Evolutionary conservation across 2,113 vertebrate genomes (phyloP).

Genomic region (Acrocephalus arundinaceus): DNA sequence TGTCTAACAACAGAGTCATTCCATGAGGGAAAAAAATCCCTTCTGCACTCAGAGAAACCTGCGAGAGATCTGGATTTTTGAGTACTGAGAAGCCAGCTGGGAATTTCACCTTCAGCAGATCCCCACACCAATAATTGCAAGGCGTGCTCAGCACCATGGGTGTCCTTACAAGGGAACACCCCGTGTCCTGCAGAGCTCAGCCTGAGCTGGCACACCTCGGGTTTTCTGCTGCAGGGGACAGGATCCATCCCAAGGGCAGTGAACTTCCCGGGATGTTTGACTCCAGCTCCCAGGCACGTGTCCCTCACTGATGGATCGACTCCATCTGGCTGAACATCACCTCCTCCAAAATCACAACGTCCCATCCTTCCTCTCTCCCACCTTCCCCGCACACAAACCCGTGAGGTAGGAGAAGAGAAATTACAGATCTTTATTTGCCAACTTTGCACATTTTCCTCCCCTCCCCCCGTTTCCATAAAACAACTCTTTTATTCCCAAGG

Average conservation of each 20-base stretch:
- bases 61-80: neutral
- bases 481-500: constrained; percentile 80
- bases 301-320: neutral
- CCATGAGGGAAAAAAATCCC: accelerated
- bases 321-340: neutral
- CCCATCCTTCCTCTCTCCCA: neutral
- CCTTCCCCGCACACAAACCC: neutral
- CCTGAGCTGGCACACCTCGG: neutral
- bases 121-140: neutral
- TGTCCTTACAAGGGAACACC: accelerated
- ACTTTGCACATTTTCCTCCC: constrained; percentile 31
- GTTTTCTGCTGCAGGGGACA: neutral
- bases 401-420: neutral
- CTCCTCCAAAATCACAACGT: neutral
- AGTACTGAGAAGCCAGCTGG: neutral
- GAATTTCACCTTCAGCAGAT: neutral
- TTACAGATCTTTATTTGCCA: constrained; percentile 45
- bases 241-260: neutral
- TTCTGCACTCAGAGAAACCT: neutral
- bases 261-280: neutral
- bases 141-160: neutral
- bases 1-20: neutral
- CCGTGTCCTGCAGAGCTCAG: accelerated
- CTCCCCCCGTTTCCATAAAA: constrained; percentile 48
- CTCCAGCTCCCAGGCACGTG: neutral